These are phyloP conservation scores for Gastrophryne carolinensis DNA, from an alignment of 2,797 vertebrate species.

Conservation along the genomic window DNA sequence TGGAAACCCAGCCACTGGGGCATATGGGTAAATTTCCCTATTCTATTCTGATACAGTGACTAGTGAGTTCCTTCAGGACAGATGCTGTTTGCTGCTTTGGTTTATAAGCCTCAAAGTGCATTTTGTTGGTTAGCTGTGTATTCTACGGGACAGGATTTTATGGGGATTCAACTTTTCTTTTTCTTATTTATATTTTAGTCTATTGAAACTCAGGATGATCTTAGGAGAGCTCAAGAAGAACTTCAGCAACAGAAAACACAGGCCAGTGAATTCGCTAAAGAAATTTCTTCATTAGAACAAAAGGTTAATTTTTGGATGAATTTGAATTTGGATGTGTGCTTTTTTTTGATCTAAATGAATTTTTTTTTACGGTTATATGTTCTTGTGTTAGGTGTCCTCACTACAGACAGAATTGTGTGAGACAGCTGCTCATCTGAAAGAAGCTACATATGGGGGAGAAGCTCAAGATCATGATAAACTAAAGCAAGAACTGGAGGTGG, in stretches of 20 bases:
- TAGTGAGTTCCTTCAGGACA: too few species aligned
- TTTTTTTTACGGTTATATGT: neutral
- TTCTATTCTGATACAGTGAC: too few species aligned
- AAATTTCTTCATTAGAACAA: neutral
- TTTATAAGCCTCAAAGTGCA: too few species aligned
- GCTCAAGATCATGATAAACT: neutral
- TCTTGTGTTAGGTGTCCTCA: neutral
- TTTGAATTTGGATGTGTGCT: neutral
- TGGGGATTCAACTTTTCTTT: too few species aligned
- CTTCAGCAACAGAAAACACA: slow-evolving; percentile 48
- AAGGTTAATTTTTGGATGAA: neutral
- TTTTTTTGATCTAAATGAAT: neutral
- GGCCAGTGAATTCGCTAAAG: slow-evolving; percentile 43
- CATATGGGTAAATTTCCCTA: too few species aligned
- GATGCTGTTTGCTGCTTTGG: too few species aligned
- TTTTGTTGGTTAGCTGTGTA: too few species aligned
- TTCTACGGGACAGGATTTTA: too few species aligned
- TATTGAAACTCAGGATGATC: slow-evolving; percentile 54
- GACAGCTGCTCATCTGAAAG: neutral
- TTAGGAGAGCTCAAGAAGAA: slow-evolving; percentile 43
- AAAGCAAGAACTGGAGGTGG: neutral
- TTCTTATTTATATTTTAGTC: slow-evolving; percentile 46
- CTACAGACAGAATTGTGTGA: neutral
- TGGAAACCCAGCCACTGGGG: too few species aligned
- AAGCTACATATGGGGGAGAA: neutral